phyloP scores from a whole-genome alignment of 2,113 vertebrate genomes.

The Oncorhynchus kisutch region DNA sequence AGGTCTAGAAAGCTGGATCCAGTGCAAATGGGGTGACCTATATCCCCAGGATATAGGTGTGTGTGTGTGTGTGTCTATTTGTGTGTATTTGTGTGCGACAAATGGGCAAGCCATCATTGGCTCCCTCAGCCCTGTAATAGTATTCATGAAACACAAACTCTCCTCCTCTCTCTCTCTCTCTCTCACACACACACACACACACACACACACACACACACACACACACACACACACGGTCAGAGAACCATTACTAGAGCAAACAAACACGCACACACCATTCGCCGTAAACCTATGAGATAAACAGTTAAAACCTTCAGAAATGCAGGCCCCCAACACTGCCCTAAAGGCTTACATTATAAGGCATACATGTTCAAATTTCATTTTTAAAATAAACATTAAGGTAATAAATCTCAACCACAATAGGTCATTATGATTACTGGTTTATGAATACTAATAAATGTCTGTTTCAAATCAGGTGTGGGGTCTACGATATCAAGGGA shows the following conservation, averaged over 20 bases:
- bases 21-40: slow-evolving; percentile 62
- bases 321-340: too few species aligned
- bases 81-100: neutral
- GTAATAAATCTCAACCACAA: too few species aligned
- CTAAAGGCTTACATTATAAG: too few species aligned
- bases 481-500: too few species aligned
- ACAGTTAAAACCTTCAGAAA: neutral
- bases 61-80: neutral
- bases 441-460: too few species aligned
- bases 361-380: too few species aligned
- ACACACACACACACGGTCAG: neutral
- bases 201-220: too few species aligned
- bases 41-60: slow-evolving; percentile 53
- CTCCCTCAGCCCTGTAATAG: slow-evolving; percentile 66
- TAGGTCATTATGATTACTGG: too few species aligned
- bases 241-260: neutral
- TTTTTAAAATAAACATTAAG: too few species aligned
- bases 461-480: too few species aligned
- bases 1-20: neutral
- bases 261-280: neutral
- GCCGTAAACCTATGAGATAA: neutral
- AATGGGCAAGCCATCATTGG: slow-evolving; percentile 57
- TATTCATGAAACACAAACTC: slow-evolving; percentile 64
- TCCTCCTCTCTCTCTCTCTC: slow-evolving; percentile 11
- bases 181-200: too few species aligned